Conservation (phyloP, 2,113 vertebrate species). For the Anthoscopus minutus region DNA sequence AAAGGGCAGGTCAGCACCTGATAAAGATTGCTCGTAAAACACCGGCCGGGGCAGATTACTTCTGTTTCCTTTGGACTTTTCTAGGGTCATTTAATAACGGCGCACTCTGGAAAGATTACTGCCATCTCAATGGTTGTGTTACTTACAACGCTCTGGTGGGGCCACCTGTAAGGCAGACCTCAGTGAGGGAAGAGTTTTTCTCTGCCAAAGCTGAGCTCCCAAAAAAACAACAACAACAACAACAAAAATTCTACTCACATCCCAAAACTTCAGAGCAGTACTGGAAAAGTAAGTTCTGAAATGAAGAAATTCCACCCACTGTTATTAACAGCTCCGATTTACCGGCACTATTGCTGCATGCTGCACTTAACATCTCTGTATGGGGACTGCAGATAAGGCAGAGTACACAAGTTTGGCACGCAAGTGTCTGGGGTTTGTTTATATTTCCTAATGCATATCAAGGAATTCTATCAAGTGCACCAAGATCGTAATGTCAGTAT, state of each 20-base stretch:
- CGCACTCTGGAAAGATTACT: not conserved
- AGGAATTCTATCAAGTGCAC: not conserved
- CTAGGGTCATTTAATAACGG: not conserved
- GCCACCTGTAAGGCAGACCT: not conserved
- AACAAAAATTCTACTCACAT: not conserved
- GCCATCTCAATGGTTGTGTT: accelerated
- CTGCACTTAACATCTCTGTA: not conserved
- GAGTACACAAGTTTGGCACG: not conserved
- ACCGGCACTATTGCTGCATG: not conserved
- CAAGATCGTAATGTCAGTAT: not conserved
- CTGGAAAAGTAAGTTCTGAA: not conserved
- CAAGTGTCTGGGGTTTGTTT: not conserved
- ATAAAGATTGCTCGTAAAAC: not conserved
- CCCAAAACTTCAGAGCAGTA: not conserved
- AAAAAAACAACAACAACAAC: not conserved
- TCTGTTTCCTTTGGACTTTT: not conserved
- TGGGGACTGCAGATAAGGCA: not conserved
- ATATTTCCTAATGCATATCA: not conserved
- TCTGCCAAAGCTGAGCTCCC: not conserved
- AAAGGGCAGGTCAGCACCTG: not conserved
- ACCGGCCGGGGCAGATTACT: not conserved
- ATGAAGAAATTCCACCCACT: not conserved
- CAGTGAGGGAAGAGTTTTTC: not conserved
- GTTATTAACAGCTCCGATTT: not conserved
- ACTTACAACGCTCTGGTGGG: accelerated